Base-by-base conservation (phyloP, 2,888 invertebrate genomes). In the Euproctis similis region DNA sequence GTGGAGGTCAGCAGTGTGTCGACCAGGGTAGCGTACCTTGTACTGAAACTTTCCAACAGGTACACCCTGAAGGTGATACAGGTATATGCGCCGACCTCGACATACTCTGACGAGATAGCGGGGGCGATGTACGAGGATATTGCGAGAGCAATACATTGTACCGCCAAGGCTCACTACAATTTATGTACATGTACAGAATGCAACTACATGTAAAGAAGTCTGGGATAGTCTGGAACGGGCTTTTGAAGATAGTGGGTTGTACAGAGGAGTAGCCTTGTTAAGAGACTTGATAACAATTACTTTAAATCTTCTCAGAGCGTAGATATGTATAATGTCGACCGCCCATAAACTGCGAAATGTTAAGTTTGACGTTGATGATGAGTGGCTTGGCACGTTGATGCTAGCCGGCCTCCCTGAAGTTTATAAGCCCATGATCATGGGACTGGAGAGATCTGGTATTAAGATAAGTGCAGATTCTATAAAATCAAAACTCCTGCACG, bases 351-450 rank as follows among this genome's bases (percentile, higher is more conserved):
- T 21, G 6, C 17, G 41, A 2, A 42, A 41, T 12, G 44, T 44
- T 14, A 21, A 18, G 2, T 43, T 42, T 18, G 8, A 31, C 8
- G 34, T 38, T 1, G n/a, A n/a, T n/a, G n/a, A n/a, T n/a, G n/a
- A n/a, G n/a, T n/a, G n/a, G n/a, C n/a, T n/a, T n/a, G n/a, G 36
- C 0, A 39, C 36, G 24, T 27, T 38, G 3, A 24, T 45, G 35
- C 10, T 21, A 10, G 9, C 21, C 7, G 21, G 21, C 1, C 8
- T 21, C 6, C 10, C 21, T 4, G 10, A 21, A 2, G 10, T 8
- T 9, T 21, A 21, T 21, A 10, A 10, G 10, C 21, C 21, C 4
- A 21, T 21, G 21, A 21, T 21, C 4, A 21, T 21, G 21, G 21
- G 21, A 2, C 10, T 21, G 2, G 21, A 21, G 5, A 21, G 21